These are phyloP conservation scores for Bos taurus DNA, from an alignment of 2,113 vertebrate species.

Conservation along the genomic window DNA sequence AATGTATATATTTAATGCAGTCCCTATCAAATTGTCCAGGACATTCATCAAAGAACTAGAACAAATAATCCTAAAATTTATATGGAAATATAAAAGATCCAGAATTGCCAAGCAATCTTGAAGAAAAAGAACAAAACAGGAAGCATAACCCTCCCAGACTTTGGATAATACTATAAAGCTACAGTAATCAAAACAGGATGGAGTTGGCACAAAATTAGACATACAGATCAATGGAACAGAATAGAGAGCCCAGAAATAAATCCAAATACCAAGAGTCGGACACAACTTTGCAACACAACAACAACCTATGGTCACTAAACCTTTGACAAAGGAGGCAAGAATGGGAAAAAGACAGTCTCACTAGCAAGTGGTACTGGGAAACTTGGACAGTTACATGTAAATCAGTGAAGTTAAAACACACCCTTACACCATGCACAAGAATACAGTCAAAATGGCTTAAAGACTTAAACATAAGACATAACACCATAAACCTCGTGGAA, in stretches of 20 bases:
- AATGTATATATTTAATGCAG: background rate
- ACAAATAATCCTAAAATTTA: background rate
- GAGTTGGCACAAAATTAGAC: background rate
- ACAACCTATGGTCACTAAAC: background rate
- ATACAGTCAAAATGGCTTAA: background rate
- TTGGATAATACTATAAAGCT: background rate
- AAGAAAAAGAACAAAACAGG: background rate
- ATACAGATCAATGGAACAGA: background rate
- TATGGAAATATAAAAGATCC: background rate
- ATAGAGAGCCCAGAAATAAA: background rate
- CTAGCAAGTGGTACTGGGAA: background rate
- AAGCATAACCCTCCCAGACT: background rate
- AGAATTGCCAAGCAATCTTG: background rate
- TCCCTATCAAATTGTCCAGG: background rate
- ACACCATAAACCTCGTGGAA: background rate
- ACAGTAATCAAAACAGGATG: background rate
- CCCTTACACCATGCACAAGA: background rate
- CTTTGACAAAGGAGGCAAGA: background rate
- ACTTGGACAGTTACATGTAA: background rate
- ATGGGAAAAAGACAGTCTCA: background rate
- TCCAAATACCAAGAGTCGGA: background rate
- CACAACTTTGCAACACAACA: background rate
- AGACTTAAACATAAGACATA: background rate
- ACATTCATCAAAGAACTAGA: background rate
- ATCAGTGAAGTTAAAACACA: background rate